Evolutionary conservation across 2,888 invertebrate genomes (phyloP).

Genomic region (Apeira syringaria): DNA sequence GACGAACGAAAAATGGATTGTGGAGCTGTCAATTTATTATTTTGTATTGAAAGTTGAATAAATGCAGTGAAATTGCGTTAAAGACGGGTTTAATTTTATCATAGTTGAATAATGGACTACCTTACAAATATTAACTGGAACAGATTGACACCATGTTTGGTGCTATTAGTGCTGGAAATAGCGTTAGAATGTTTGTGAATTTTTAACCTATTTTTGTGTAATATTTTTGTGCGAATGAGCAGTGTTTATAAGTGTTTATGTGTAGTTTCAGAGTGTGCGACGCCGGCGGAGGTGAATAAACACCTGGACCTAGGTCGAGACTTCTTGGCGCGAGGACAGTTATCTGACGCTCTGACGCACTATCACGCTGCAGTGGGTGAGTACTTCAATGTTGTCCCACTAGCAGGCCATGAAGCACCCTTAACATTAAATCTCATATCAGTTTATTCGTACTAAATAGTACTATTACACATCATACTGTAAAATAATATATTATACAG

Average conservation of each 20-base stretch:
- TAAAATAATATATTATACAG: no score
- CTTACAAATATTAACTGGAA: constrained; percentile 83
- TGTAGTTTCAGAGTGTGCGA: constrained; percentile 88
- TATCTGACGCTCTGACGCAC: constrained; percentile 97
- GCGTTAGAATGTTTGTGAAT: constrained; percentile 85
- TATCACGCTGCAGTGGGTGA: constrained; percentile 98
- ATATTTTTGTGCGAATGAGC: constrained; percentile 40
- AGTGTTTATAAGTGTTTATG: constrained; percentile 40
- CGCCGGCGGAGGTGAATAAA: constrained; percentile 92
- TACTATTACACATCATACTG: no score
- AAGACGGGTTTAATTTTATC: constrained; percentile 54
- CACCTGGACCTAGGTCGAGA: constrained; percentile 97
- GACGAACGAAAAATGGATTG: constrained; percentile 77
- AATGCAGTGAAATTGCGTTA: constrained; percentile 50
- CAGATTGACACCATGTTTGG: constrained; percentile 86
- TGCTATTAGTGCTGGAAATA: constrained; percentile 86
- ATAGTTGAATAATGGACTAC: constrained; percentile 74
- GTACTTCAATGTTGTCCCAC: constrained; percentile 40
- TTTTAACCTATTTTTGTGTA: constrained; percentile 41
- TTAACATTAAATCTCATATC: no score
- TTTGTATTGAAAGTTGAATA: constrained; percentile 60
- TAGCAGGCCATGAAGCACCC: constrained; percentile 15
- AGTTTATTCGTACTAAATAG: no score
- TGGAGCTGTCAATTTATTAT: constrained; percentile 70
- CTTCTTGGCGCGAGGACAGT: constrained; percentile 95